Base-by-base conservation (phyloP, 2,113 vertebrate species). In the Myanophis thanlyinensis region DNA sequence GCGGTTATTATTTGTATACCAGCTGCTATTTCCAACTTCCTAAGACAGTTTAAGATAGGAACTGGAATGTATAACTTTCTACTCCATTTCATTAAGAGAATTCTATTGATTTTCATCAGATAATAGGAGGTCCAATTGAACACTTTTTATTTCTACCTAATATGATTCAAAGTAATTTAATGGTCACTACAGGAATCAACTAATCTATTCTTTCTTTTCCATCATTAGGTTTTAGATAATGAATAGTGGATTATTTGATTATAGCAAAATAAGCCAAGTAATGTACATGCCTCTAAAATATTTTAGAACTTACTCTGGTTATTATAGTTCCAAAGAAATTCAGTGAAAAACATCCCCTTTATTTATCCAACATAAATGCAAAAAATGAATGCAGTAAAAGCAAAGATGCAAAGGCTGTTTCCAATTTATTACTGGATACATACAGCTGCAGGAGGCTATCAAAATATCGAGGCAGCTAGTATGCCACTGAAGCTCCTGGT, bases 361-460 rank as follows among this genome's bases (percentile, higher is more conserved):
- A 1, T 40, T 93, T 91, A 47, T 2, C 53, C 88, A 62, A 48
- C n/a, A 92, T 88, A 40, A 87, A 90, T 11, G 0, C 40, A 25
- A 93, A 51, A 94, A 54, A 91, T 12, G 1, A 86, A 52, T 85
- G 73, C n/a, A 67, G 23, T 7, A 49, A 80, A 67, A 47, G 13
- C 18, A 53, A 46, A 22, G 20, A 27, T 91, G 86, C 11, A 3
- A 93, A 90, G 6, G 0, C 22, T 93, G 0, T 30, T 89, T 30
- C 87, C 67, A 84, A 56, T 89, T 89, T 87, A 89, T 23, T 9
- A 48, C 30, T 27, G n/a, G 12, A 46, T 40, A 86, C 35, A 89
- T 91, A 73, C 4, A 2, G 9, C n/a, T 94, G 18, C 30, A 87
- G 1, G 59, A 93, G 2, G 0, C 80, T 1, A 3, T 89, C 53